These are phyloP conservation scores for Lepus americanus DNA, from an alignment of 2,113 vertebrate species.

Conservation along the genomic window DNA sequence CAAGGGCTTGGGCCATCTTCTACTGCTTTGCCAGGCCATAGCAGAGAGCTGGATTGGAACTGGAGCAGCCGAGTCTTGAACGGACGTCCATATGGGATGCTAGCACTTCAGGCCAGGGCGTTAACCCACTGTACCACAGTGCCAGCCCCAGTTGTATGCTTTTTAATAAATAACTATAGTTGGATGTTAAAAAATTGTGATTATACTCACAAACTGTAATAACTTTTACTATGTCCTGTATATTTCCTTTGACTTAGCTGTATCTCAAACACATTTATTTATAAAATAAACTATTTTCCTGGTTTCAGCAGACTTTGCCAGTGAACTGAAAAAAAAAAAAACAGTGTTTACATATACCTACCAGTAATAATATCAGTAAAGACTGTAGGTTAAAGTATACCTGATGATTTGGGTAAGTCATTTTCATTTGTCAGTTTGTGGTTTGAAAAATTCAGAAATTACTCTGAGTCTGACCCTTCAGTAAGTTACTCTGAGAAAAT, in stretches of 20 bases:
- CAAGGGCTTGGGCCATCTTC: too few relatives aligned
- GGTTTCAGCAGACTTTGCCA: background rate
- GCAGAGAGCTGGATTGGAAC: too few relatives aligned
- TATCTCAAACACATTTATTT: background rate
- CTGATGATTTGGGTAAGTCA: background rate
- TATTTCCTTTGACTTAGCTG: background rate
- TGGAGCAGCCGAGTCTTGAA: too few relatives aligned
- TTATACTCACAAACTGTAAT: background rate
- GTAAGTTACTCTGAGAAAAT: background rate
- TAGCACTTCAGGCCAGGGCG: too few relatives aligned
- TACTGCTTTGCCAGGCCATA: too few relatives aligned
- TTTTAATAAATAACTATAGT: background rate
- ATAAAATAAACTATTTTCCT: slow-evolving; percentile 22
- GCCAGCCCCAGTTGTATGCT: too few relatives aligned
- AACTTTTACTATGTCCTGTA: background rate
- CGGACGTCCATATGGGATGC: too few relatives aligned
- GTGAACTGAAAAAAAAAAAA: background rate
- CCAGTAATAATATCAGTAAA: background rate
- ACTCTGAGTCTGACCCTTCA: background rate
- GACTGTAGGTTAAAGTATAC: background rate
- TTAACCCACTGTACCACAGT: too few relatives aligned
- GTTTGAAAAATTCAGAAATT: background rate
- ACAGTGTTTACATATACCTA: background rate
- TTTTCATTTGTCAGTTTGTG: background rate
- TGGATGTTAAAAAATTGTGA: background rate